Evolutionary conservation across 1,140 invertebrate genomes (phyloP).

Genomic region (Eriosoma lanigerum): DNA sequence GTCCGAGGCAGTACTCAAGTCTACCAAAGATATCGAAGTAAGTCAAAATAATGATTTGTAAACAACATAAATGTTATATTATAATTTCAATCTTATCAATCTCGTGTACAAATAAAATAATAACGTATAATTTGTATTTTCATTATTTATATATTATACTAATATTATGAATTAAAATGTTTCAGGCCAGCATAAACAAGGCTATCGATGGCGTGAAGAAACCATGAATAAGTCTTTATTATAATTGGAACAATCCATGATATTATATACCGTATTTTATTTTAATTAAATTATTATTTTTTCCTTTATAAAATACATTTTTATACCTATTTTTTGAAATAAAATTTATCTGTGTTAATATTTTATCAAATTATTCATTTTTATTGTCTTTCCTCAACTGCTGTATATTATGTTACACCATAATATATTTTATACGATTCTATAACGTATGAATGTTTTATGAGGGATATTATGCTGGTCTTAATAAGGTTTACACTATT

Average conservation of each 20-base stretch:
- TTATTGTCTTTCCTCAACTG: no score
- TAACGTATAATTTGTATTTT: no score
- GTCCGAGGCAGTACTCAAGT: background rate
- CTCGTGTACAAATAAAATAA: no score
- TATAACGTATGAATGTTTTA: no score
- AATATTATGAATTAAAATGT: background rate
- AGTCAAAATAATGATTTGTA: no score
- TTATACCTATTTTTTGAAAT: conserved; percentile 20
- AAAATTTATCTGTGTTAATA: conserved; percentile 2
- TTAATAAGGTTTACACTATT: no score
- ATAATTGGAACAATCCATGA: background rate
- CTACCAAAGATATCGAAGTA: conserved; percentile 10
- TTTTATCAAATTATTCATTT: background rate
- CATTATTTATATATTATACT: no score
- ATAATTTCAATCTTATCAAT: no score
- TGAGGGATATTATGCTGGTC: no score
- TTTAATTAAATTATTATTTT: conserved; percentile 32
- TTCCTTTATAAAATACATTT: conserved; percentile 29
- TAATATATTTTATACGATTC: no score
- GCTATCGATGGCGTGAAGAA: conserved; percentile 16
- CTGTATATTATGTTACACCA: no score
- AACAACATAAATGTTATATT: no score
- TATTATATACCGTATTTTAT: background rate
- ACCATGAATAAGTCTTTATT: background rate
- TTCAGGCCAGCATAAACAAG: conserved; percentile 11